Evolutionary conservation across 2,888 invertebrate genomes (phyloP), one percentile per base, ranked within the genome.

Genomic region (Drosophila robusta): DNA sequence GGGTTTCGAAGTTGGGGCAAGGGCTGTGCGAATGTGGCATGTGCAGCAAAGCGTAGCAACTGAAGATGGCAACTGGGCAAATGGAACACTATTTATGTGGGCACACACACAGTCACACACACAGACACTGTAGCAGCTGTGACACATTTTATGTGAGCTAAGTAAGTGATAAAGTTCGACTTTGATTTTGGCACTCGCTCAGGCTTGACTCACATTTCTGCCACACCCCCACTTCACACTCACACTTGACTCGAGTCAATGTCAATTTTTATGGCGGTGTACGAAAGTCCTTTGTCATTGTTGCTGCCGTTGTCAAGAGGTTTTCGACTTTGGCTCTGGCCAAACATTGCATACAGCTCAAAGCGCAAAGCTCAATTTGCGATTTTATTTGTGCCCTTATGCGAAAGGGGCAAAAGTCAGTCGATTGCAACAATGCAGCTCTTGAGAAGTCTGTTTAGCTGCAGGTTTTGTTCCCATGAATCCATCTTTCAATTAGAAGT

Each of bases 131-230:
- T n/a, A 12, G 49, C 60, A 70, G 63, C 57, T 64, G 69, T 61
- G 73, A 63, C 67, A 63, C 52, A 63, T 71, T 75, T 80, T 78
- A 70, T 78, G 67, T 64, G 55, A 57, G 68, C 72, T 78, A 83
- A 87, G 84, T 83, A 80, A 81, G 86, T 82, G 86, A 86, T 88
- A 88, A 86, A 87, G 76, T 70, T 75, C 24, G 75, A 79, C 77
- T 84, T 81, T 82, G 85, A 84, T 82, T 84, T 76, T 57, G 70
- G 68, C 76, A 84, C 69, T 84, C 69, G 34, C 42, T 67, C 66
- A 56, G 60, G 60, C 61, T 64, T 71, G 75, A 56, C 63, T 55
- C 46, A 36, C 54, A 67, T 49, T 57, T 62, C 18, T 41, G 55
- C 41, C 32, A 12, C 38, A 38, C 50, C 22, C 38, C 2, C 36